Evolutionary conservation across 2,888 invertebrate genomes (phyloP), one percentile per base, ranked within the genome.

Genomic region (Chouioia cunea): DNA sequence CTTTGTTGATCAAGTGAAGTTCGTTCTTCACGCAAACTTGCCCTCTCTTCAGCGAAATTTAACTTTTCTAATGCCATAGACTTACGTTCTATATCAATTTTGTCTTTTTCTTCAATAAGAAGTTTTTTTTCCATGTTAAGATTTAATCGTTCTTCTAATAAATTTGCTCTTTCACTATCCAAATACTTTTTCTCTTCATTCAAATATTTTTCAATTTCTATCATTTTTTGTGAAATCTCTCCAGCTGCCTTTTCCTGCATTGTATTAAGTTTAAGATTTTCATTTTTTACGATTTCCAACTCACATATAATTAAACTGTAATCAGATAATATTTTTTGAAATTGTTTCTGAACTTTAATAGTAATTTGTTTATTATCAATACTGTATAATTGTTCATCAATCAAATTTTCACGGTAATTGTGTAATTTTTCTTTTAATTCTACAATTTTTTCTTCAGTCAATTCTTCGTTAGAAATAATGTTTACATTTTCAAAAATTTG

Each of bases 241-340:
- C 73, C 66, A 54, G 23, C 44, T 4, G 36, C 59, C n/a, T 64
- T 74, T 4, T 63, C 23, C 20, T 77, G 70, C 4, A 72, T 16
- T 12, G 67, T 63, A 14, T 58, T 59, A 14, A 78, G 65, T 59
- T 81, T 79, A 0, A 56, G 53, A 67, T 76, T 79, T 50, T 81
- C 80, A n/a, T 78, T 75, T n/a, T 79, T 74, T 6, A 77, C 50
- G 8, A 76, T 77, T 65, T 82, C 78, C 8, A 82, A 62, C 52
- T 83, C 81, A 44, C 76, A 76, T 0, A 82, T 56, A 20, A 78
- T 64, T 0, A 77, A 76, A 68, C 77, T 78, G 46, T 80, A 81
- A 48, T 82, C 79, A 0, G 77, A 79, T 47, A 84, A 78, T 22
- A 83, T 77, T 62, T 78, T 77, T 62, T 81, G 78, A 65, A 80